These are phyloP conservation scores for Petrocephalus microphthalmus DNA, from an alignment of 2,113 vertebrate species.

Conservation along the genomic window DNA sequence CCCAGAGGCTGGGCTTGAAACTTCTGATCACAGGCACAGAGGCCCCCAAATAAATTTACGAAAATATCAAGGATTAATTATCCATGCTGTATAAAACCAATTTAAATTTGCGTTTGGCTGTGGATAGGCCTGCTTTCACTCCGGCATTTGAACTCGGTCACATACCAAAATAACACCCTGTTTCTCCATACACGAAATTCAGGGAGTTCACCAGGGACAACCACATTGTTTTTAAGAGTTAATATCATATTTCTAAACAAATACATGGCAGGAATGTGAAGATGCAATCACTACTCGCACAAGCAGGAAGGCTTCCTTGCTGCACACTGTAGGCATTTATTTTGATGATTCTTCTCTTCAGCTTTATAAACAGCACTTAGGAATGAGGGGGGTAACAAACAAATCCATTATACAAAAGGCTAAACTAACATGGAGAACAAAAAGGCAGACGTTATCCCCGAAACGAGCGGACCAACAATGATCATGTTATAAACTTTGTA, in stretches of 20 bases:
- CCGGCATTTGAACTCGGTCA: not conserved
- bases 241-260: not conserved
- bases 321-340: slow-evolving; percentile 20
- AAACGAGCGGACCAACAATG: slow-evolving; percentile 10
- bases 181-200: not conserved
- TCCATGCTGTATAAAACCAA: not conserved
- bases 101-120: not conserved
- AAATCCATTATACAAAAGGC: slow-evolving; percentile 23
- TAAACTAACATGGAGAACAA: not conserved
- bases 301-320: not conserved
- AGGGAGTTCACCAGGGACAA: not conserved
- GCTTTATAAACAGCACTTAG: slow-evolving; percentile 13
- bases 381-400: slow-evolving; percentile 7
- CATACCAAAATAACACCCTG: not conserved
- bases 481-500: slow-evolving; percentile 57
- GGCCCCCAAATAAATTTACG: too few species aligned
- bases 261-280: not conserved
- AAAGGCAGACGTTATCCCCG: not conserved
- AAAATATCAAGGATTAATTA: not conserved
- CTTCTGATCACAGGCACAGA: too few species aligned
- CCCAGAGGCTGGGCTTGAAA: too few species aligned
- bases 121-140: not conserved
- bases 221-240: not conserved
- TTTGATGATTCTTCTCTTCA: not conserved
- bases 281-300: not conserved